Evolutionary conservation across 2,797 vertebrate genomes (phyloP), one percentile per base, ranked within the genome.

Genomic region (Liparis tanakae): DNA sequence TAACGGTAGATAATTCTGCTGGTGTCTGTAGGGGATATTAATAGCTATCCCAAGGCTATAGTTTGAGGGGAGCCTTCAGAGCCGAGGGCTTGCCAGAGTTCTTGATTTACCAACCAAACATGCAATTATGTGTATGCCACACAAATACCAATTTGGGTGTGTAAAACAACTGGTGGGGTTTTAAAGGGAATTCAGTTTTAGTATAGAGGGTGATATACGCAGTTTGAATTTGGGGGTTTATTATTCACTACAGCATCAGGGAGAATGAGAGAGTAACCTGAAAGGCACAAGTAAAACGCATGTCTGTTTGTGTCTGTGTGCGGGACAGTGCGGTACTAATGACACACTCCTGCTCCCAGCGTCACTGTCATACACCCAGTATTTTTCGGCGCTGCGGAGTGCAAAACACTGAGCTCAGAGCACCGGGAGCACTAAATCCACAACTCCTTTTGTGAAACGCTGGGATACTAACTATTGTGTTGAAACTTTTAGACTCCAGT

Each of bases 131-230:
- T 89, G 85, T 83, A 78, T 80, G 88, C 93, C 81, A 79, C 92
- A 89, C 91, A 95, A 94, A 95, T 95, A 94, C 92, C 88, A 94
- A 93, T 95, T 94, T 95, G 91, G 94, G 87, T 87, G 91, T 93
- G 93, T 93, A 92, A 91, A 94, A 94, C 92, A 94, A 92, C 90
- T 84, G 86, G 83, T 65, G 79, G 86, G 87, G 89, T 87, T 88
- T 92, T 86, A 80, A 85, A 84, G 76, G 78, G 83, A 88, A 89
- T 88, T 85, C 81, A 67, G 67, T 69, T 83, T 88, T 80, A 87
- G 81, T 65, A 53, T 53, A 79, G 83, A 83, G 72, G 72, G 71
- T 79, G 82, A 82, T 79, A 81, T 67, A 78, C n/a, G 78, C 63
- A 74, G 53, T 71, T 76, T 41, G 72, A 80, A 72, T 83, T 76